phyloP scores from a whole-genome alignment of 2,797 vertebrate species.

The Eidolon dupreanum region DNA sequence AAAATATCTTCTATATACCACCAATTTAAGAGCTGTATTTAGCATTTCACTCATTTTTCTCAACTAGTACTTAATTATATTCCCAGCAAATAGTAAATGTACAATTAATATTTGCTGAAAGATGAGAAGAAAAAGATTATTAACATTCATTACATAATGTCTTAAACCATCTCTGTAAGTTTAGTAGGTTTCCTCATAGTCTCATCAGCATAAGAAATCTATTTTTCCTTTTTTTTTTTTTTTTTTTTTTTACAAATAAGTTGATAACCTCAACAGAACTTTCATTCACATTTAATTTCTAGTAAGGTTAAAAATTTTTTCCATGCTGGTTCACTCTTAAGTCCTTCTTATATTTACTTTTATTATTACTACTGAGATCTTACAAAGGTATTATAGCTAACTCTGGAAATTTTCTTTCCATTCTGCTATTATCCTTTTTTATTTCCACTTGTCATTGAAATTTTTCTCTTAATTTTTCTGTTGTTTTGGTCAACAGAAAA shows the following conservation, averaged over 20 bases:
- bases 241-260: background rate
- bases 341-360: background rate
- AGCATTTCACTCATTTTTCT: background rate
- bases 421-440: background rate
- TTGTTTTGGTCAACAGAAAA: slow-evolving; percentile 28
- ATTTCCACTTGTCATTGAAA: background rate
- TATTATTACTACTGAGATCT: background rate
- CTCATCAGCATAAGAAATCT: background rate
- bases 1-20: background rate
- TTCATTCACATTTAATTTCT: slow-evolving; percentile 1
- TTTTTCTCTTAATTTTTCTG: background rate
- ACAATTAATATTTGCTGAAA: background rate
- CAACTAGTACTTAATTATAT: slow-evolving; percentile 9
- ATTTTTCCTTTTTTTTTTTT: slow-evolving; percentile 21
- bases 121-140: background rate
- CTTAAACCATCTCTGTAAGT: background rate
- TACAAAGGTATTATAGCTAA: background rate
- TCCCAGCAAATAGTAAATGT: background rate
- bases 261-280: background rate
- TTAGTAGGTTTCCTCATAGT: background rate
- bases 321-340: background rate
- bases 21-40: background rate
- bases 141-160: background rate
- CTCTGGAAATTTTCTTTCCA: background rate
- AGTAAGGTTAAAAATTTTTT: background rate